Evolutionary conservation across 2,888 invertebrate genomes (phyloP), one percentile per base, ranked within the genome.

Genomic region (Thereva unica): DNA sequence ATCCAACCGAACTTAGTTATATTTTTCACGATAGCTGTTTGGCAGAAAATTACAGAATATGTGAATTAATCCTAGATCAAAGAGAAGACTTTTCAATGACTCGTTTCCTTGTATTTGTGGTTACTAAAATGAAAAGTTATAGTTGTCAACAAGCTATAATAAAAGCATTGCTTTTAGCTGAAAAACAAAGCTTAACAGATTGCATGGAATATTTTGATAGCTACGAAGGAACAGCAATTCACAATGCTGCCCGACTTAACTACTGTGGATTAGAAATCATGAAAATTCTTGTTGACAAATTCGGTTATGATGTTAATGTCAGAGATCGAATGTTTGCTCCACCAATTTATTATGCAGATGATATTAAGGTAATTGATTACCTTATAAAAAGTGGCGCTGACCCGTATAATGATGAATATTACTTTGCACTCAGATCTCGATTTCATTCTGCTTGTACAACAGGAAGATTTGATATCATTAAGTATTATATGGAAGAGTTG

Each of bases 361-460:
- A 34, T 6, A 23, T 57, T 3, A 44, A 57, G 23, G 2, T 45
- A 5, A 23, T 57, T 35, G 57, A 57, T 35, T 57, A 57, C 10
- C 37, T 57, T 35, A 57, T 57, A 34, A 45, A 45, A 45, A 57
- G 35, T 35, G 57, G 57, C 8, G 57, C 57, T 23, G 34, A 57
- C 34, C 47, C 57, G 44, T 57, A 57, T 45, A 45, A n/a, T 23
- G n/a, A 12, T 23, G 44, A 23, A 23, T 23, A 3, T 44, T 44
- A 34, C 45, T 35, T 45, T 12, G 23, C 23, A 23, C 2, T 23
- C 23, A 23, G 37, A 45, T 44, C n/a, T 35, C n/a, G 23, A 3
- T 57, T 57, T 6, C 44, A 57, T 35, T 44, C 9, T 35, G 45
- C 57, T 2, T 57, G 57, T 35, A 2, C 44, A 9, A 44, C 44